Evolutionary conservation across 1,140 invertebrate genomes (phyloP).

Genomic region (Leptoteleia sp.): DNA sequence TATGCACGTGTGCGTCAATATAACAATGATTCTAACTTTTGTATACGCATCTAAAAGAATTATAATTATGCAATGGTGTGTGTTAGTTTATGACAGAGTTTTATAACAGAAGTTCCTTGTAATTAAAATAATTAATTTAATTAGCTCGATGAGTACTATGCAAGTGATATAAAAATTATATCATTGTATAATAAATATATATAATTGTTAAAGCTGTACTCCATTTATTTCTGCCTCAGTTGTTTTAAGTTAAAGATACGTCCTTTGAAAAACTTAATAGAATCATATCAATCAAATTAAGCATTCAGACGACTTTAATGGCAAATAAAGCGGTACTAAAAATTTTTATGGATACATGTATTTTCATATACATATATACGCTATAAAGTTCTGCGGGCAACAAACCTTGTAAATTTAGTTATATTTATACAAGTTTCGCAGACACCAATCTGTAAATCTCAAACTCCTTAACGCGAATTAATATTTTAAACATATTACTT

Average conservation of each 20-base stretch:
- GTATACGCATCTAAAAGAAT: too few relatives aligned
- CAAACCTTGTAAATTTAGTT: constrained; percentile 47
- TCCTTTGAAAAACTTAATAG: constrained; percentile 46
- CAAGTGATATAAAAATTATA: too few relatives aligned
- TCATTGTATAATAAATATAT: too few relatives aligned
- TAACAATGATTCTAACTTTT: too few relatives aligned
- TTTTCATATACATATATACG: constrained; percentile 40
- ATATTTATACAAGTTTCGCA: constrained; percentile 39
- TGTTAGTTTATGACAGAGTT: too few relatives aligned
- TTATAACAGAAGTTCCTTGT: too few relatives aligned
- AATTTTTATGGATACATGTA: constrained; percentile 52
- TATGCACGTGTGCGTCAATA: too few relatives aligned
- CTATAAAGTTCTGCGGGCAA: constrained; percentile 35
- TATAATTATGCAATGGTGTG: too few relatives aligned
- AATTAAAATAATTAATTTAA: too few relatives aligned
- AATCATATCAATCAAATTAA: constrained; percentile 62
- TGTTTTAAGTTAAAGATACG: constrained; percentile 30
- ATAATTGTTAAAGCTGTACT: constrained; percentile 4
- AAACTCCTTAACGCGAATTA: background rate
- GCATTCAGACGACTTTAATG: constrained; percentile 59
- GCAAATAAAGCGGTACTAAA: constrained; percentile 56
- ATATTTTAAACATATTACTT: background rate
- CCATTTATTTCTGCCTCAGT: constrained; percentile 33
- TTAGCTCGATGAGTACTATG: too few relatives aligned
- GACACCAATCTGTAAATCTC: constrained; percentile 22